These are phyloP conservation scores for Hippocampus comes DNA, from an alignment of 2,113 vertebrate species.

Conservation along the genomic window DNA sequence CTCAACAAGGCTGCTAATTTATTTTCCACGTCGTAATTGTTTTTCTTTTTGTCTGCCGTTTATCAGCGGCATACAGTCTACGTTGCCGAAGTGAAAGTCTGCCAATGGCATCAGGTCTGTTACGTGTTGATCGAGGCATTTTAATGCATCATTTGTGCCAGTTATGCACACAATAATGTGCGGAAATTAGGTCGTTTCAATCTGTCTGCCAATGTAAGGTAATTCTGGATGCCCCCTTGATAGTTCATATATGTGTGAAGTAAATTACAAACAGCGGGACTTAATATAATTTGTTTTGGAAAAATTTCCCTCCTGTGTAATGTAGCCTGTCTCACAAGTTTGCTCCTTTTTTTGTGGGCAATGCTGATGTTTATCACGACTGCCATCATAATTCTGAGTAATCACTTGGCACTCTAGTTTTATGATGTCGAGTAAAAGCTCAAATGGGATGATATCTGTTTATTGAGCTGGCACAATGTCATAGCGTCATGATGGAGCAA, in stretches of 20 bases:
- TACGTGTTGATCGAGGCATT: slow-evolving; percentile 41
- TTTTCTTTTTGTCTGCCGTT: slow-evolving; percentile 56
- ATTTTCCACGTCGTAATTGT: slow-evolving; percentile 50
- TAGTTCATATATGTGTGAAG: slow-evolving; percentile 31
- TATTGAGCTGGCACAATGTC: slow-evolving; percentile 21
- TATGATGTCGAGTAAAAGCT: slow-evolving; percentile 57
- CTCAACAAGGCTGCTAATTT: slow-evolving; percentile 52
- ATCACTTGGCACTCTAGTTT: slow-evolving; percentile 51
- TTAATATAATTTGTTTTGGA: slow-evolving; percentile 30
- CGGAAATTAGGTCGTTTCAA: slow-evolving; percentile 29
- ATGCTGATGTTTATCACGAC: slow-evolving; percentile 44
- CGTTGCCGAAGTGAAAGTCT: slow-evolving; percentile 32
- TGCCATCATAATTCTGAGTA: slow-evolving; percentile 43
- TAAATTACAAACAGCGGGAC: slow-evolving; percentile 20
- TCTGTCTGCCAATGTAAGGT: slow-evolving; percentile 23
- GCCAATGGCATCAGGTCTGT: slow-evolving; percentile 39
- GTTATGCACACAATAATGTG: slow-evolving; percentile 32
- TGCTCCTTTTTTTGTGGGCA: slow-evolving; percentile 29
- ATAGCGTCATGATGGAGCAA: slow-evolving; percentile 14
- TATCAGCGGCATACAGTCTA: slow-evolving; percentile 48
- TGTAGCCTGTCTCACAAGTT: slow-evolving; percentile 17
- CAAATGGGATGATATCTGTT: slow-evolving; percentile 47
- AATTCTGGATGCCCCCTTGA: slow-evolving; percentile 36
- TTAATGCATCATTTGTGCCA: slow-evolving; percentile 54
- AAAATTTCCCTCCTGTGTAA: slow-evolving; percentile 28